Conservation (phyloP, 2,113 vertebrate species). For the Carassius gibelio region DNA sequence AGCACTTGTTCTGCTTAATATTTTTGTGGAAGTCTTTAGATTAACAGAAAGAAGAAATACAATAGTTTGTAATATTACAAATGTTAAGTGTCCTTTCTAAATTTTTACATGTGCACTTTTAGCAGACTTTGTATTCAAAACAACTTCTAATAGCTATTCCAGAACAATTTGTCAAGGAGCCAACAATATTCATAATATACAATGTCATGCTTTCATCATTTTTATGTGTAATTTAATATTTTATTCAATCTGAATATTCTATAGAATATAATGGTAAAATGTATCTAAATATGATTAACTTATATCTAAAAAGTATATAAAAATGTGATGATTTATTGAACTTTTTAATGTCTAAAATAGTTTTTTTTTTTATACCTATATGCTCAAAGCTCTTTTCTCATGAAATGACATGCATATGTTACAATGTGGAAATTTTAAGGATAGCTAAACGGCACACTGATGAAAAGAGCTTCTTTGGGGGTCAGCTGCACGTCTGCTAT, state of each 20-base stretch:
- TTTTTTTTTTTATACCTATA: not conserved
- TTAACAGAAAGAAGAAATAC: not conserved
- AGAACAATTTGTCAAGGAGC: too few relatives aligned
- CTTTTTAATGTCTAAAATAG: too few relatives aligned
- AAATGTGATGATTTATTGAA: too few relatives aligned
- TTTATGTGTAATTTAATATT: too few relatives aligned
- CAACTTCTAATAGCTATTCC: too few relatives aligned
- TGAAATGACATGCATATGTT: not conserved
- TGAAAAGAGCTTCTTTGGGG: constrained; percentile 93
- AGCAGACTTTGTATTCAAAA: too few relatives aligned
- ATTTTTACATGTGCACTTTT: not conserved
- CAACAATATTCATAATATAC: not conserved
- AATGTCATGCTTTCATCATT: not conserved
- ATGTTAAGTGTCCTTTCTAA: too few relatives aligned
- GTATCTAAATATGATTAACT: too few relatives aligned
- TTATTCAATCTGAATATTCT: too few relatives aligned
- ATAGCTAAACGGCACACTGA: constrained; percentile 91
- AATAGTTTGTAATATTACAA: too few relatives aligned
- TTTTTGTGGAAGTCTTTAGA: not conserved
- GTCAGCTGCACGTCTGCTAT: constrained; percentile 93
- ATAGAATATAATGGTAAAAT: too few relatives aligned
- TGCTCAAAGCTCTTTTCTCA: not conserved
- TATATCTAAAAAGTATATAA: too few relatives aligned
- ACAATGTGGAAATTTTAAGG: constrained; percentile 69
- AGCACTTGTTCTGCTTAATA: not conserved